Evolutionary conservation across 2,113 vertebrate genomes (phyloP), one percentile per base, ranked within the genome.

Genomic region (Pogonocichla stellata): DNA sequence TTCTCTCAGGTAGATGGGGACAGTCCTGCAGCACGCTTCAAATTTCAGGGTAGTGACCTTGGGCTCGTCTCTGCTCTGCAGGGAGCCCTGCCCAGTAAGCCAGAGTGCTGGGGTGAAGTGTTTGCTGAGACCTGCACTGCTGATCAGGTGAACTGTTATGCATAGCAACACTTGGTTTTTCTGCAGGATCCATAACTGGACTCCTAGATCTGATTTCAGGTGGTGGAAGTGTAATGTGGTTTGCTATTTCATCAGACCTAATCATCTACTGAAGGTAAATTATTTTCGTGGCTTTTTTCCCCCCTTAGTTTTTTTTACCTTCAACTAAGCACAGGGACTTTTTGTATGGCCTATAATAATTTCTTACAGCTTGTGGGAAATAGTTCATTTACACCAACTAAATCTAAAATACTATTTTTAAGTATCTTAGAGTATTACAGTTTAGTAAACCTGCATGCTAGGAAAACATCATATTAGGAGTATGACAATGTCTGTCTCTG

Each of bases 121-220:
- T 71, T 95, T 70, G 43, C 75, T 80, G 60, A 90, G 94, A 96
- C 95, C 93, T 95, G 92, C 51, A 14, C 70, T 83, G 85, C 92
- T 95, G 75, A 88, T 64, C 90, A 78, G 90, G 22, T 94, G 90
- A 96, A 67, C 86, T 93, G 56, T 47, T 94, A 80, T 34, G 75
- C 73, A 31, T 24, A 83, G 79, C 79, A 88, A 43, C 12, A 12
- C 42, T 74, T 40, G 26, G 8, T 80, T 57, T 70, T 91, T 95
- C 86, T 88, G 43, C 74, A 90, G 56, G 56, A 62, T 90, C 48
- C 33, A 22, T 66, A 79, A 43, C 72, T 90, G 83, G 43, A n/a
- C 57, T 92, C 80, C 38, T 58, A 29, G 60, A 57, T 56, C 67
- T 71, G 31, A 90, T 50, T 5, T 73, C 78, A 88, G 77, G 60